phyloP scores from a whole-genome alignment of 1,140 invertebrate genomes.

The Acromyrmex heyeri region DNA sequence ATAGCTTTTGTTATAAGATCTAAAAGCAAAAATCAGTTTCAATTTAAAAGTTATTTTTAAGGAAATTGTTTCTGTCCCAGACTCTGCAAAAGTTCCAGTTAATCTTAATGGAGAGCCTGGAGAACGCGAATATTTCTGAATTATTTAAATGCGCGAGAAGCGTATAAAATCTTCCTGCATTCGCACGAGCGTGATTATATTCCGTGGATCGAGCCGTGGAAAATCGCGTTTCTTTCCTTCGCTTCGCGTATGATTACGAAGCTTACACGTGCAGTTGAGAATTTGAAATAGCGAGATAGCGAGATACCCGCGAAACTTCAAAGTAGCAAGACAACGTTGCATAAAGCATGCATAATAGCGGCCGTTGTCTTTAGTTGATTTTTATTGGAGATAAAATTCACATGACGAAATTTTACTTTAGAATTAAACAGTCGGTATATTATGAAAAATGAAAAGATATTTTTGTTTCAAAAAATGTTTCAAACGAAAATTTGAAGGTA shows the following conservation, averaged over 20 bases:
- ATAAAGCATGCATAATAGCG: constrained; percentile 51
- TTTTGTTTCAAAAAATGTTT: neutral
- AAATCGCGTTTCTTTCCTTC: constrained; percentile 53
- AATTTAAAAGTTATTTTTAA: constrained; percentile 8
- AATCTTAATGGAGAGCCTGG: neutral
- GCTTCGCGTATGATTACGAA: constrained; percentile 51
- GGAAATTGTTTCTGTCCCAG: neutral
- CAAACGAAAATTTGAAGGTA: neutral
- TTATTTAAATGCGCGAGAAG: constrained; percentile 50
- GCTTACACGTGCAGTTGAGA: constrained; percentile 45
- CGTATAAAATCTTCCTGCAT: constrained; percentile 32
- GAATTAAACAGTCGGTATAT: constrained; percentile 7
- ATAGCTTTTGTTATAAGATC: neutral
- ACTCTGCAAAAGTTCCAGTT: constrained; percentile 14
- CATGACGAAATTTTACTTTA: neutral
- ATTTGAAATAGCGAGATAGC: constrained; percentile 51
- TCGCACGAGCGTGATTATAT: constrained; percentile 50
- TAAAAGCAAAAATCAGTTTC: neutral
- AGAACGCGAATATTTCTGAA: constrained; percentile 41
- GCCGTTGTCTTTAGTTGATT: constrained; percentile 21
- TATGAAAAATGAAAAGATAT: neutral
- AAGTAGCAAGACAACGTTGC: constrained; percentile 16
- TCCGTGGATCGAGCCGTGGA: constrained; percentile 51
- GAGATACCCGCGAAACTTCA: neutral
- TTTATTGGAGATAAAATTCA: constrained; percentile 36